Conservation (phyloP, 2,888 invertebrate genomes). For the Meghimatium bilineatum region DNA sequence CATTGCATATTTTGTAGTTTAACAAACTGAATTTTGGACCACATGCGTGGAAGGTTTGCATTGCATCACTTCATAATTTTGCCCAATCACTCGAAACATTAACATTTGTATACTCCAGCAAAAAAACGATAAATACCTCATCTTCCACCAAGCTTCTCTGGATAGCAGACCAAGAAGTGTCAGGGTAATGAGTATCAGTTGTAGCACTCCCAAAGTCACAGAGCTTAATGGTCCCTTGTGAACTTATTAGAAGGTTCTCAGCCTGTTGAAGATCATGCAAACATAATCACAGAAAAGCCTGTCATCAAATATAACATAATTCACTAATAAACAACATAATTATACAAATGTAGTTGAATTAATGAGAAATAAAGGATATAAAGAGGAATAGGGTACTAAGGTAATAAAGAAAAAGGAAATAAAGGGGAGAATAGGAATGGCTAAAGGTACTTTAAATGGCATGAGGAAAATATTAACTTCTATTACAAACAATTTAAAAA, state of each 20-base stretch:
- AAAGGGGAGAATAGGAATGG: no score
- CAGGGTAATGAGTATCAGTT: slow-evolving; percentile 86
- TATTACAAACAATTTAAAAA: no score
- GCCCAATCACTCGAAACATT: no score
- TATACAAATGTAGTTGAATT: not conserved
- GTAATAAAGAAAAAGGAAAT: no score
- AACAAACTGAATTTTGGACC: no score
- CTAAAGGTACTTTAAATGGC: no score
- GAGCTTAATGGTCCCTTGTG: slow-evolving; percentile 90
- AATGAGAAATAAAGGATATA: no score
- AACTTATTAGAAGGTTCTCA: slow-evolving; percentile 94
- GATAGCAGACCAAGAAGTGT: slow-evolving; percentile 93
- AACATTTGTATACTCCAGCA: not conserved
- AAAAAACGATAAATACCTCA: slow-evolving; percentile 82
- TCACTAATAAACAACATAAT: not conserved
- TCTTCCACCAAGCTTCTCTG: slow-evolving; percentile 94
- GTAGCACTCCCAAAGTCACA: slow-evolving; percentile 99
- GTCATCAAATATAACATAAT: not conserved
- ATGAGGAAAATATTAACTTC: no score
- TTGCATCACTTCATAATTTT: no score
- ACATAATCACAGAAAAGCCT: not conserved
- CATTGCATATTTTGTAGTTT: no score
- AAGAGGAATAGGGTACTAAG: no score
- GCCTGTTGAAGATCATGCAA: slow-evolving; percentile 78
- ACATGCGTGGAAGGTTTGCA: no score